These are phyloP conservation scores for Hofmannophila pseudospretella DNA, from an alignment of 2,888 invertebrate species.

Conservation along the genomic window DNA sequence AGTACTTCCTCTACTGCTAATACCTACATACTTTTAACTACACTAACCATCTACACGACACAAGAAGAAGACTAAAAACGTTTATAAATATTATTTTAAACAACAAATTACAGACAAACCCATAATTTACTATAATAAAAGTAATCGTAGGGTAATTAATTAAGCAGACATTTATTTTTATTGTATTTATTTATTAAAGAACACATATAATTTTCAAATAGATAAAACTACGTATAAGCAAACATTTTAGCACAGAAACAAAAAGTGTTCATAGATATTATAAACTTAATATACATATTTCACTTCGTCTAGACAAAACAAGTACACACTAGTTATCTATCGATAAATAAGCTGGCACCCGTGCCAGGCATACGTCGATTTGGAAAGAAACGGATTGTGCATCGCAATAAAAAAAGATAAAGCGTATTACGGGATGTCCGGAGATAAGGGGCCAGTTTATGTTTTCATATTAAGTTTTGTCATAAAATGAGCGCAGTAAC, in stretches of 20 bases:
- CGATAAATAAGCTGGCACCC: constrained; percentile 21
- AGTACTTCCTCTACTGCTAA: too few relatives aligned
- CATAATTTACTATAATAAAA: neutral
- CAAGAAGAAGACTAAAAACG: too few relatives aligned
- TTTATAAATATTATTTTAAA: neutral
- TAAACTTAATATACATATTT: too few relatives aligned
- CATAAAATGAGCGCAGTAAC: constrained; percentile 52
- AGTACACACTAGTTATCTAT: constrained; percentile 16
- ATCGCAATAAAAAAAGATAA: constrained; percentile 59
- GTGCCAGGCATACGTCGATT: constrained; percentile 24
- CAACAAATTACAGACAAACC: constrained; percentile 1
- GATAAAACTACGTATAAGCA: too few relatives aligned
- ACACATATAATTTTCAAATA: too few relatives aligned
- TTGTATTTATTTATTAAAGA: too few relatives aligned
- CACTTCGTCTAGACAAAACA: too few relatives aligned
- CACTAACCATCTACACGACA: too few relatives aligned
- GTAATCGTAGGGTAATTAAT: constrained; percentile 1
- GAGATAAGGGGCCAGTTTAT: constrained; percentile 57
- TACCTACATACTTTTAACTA: too few relatives aligned
- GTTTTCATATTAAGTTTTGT: constrained; percentile 60
- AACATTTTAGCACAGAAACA: too few relatives aligned
- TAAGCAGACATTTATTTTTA: too few relatives aligned
- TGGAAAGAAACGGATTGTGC: constrained; percentile 50
- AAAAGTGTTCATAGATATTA: too few relatives aligned
- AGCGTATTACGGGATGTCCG: constrained; percentile 62